Conservation (phyloP, 1,140 invertebrate genomes). For the Gonatopus flavifemur region DNA sequence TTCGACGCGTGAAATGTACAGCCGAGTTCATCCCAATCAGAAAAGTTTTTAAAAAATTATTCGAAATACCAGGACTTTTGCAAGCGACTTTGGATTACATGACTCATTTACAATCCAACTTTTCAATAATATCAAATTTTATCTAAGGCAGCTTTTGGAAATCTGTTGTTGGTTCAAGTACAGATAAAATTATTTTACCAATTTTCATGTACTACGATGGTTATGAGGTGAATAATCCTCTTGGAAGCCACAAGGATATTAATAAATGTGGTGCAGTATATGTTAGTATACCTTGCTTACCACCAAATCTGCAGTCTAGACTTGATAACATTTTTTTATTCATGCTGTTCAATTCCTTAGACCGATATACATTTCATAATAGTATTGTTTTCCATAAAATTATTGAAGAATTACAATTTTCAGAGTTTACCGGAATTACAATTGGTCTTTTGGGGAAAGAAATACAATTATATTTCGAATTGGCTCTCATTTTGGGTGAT, state of each 20-base stretch:
- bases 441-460: too few relatives aligned
- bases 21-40: slow-evolving; percentile 8
- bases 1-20: background rate
- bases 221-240: background rate
- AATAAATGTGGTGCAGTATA: background rate
- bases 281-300: background rate
- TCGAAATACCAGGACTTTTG: slow-evolving; percentile 12
- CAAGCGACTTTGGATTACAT: slow-evolving; percentile 5
- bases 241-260: background rate
- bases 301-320: background rate
- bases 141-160: slow-evolving; percentile 32
- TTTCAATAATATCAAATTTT: slow-evolving; percentile 23
- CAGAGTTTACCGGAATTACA: background rate
- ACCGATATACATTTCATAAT: background rate
- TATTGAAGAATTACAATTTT: background rate
- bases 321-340: background rate
- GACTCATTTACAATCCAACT: slow-evolving; percentile 1
- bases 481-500: slow-evolving; percentile 11
- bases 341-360: background rate
- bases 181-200: background rate
- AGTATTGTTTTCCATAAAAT: background rate
- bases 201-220: background rate
- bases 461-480: too few relatives aligned
- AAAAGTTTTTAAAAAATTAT: slow-evolving; percentile 8
- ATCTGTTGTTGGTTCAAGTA: too few relatives aligned